Base-by-base conservation (phyloP, 2,113 vertebrate species). In the Perccottus glenii region DNA sequence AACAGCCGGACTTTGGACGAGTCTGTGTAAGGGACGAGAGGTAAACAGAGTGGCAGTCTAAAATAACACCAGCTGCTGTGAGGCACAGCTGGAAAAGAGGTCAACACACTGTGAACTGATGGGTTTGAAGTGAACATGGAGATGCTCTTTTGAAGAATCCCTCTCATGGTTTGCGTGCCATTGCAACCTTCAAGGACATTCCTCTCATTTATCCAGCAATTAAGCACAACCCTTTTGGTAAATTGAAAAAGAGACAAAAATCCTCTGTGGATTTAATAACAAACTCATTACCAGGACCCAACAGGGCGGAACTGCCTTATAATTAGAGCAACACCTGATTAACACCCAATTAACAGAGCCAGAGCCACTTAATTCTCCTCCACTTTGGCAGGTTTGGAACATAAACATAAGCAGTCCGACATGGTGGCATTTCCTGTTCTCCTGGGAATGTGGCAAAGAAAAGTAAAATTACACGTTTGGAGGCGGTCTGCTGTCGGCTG, bases 281-380 rank as follows among this genome's bases (percentile, higher is more conserved):
- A 90, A 91, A 91, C 89, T 90, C 89, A 92, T 93, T 92, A 93
- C 75, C 80, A 81, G 83, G 66, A 60, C 84, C 89, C 89, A 92
- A 92, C 87, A 90, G 89, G 88, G 87, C 63, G 78, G 86, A 93
- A 93, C 89, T 89, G 88, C 85, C 85, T 90, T 92, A 92, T 93
- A 93, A 93, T 93, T 93, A 92, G 91, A 90, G 87, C 90, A 88
- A 87, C 88, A 90, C 88, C 89, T 92, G 90, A 93, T 92, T 94
- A 92, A 91, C 86, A 80, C 87, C 84, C 89, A 92, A 92, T 92
- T 93, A 91, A 86, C 86, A 85, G 71, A 85, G 81, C 74, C 74
- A 85, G 84, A 85, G 88, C 80, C 82, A 88, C 76, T 92, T 88
- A 84, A 87, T 89, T 93, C 85, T 83, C 79, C 79, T 61, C 66